Base-by-base conservation (phyloP, 2,797 vertebrate species). In the Gobionotothen gibberifrons region DNA sequence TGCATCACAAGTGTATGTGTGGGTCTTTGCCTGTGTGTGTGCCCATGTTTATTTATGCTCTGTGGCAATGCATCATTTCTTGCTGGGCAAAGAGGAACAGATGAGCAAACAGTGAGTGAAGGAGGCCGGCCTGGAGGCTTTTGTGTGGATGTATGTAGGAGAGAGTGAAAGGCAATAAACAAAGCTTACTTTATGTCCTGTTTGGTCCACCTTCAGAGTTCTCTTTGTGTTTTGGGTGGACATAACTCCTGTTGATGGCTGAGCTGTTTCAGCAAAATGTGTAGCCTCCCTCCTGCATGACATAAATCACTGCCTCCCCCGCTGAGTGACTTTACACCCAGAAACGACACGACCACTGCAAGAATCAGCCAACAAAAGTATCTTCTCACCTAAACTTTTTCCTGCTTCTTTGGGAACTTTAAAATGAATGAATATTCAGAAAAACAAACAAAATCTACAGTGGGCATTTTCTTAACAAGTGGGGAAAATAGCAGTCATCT, bases 181-280 rank as follows among this genome's bases (percentile, higher is more conserved):
- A 49, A 72, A 66, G 72, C 61, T 5, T 69, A 62, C 70, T 79
- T 79, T 81, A 83, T 77, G 76, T 42, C 57, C 67, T 57, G 42
- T 80, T 73, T 52, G 77, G 65, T 86, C 78, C 72, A 82, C 78
- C 81, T 64, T 85, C 58, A 42, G 59, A 72, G 75, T 78, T 86
- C 52, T 57, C 67, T 46, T 77, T 81, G 83, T 84, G 60, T 76
- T 82, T 75, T 59, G 58, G 74, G 63, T 36, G 69, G 69, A 81
- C 78, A 69, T 86, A 79, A 88, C 83, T 89, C 78, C 56, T 65
- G 9, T 62, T 81, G 84, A 89, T 79, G 69, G 71, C 66, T 54
- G 62, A 77, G 51, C 81, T 58, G 74, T 86, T 84, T 79, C 74
- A 74, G 82, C 40, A 65, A 66, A 78, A 85, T 74, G 74, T 86